Evolutionary conservation across 2,113 vertebrate species (phyloP), one percentile per base, ranked within the genome.

Genomic region (Struthidea cinerea): DNA sequence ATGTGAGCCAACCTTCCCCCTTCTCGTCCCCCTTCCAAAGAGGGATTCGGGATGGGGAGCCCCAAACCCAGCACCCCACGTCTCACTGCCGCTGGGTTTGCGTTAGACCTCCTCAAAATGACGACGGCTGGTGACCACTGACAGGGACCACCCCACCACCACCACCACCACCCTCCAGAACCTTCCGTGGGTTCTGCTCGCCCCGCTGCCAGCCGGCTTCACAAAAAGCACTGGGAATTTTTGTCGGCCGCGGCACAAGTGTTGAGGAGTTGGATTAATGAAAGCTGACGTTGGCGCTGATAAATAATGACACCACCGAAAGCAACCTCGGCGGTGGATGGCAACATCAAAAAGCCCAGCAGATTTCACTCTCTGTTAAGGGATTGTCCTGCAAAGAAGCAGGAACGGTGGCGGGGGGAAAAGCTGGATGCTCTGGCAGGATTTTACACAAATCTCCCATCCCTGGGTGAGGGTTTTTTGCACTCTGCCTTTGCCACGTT

Each of bases 271-370:
- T 80, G 81, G 94, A 63, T 97, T 97, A 97, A 98, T 94, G 86
- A 47, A 78, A 92, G 87, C 91, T 95, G 94, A 96, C 63, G 23
- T 93, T 94, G 47, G 94, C 37, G 47, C 87, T 96, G 97, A 96
- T 96, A 96, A 96, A 97, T 91, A 88, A 94, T 49, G 92, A 91
- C 96, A 95, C 95, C 84, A 79, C 87, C 37, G 32, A 96, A 93
- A 93, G 87, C 86, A 42, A 71, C 94, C 80, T 93, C 42, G 33
- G 78, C 2, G 17, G 44, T 70, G 63, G 86, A 90, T 75, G 92
- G 82, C 79, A 80, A 74, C 92, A 84, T 97, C 91, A 95, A 87
- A 94, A 69, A 89, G 61, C 52, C n/a, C 77, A 39, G 88, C 81
- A 83, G 82, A 95, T 94, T 84, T 94, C 71, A 41, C 82, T 94